A percentile compares a stretch with the other conserved stretches of the same genome.
phyloP scores from a whole-genome alignment of 2,888 invertebrate genomes.

The Pocota personata region DNA sequence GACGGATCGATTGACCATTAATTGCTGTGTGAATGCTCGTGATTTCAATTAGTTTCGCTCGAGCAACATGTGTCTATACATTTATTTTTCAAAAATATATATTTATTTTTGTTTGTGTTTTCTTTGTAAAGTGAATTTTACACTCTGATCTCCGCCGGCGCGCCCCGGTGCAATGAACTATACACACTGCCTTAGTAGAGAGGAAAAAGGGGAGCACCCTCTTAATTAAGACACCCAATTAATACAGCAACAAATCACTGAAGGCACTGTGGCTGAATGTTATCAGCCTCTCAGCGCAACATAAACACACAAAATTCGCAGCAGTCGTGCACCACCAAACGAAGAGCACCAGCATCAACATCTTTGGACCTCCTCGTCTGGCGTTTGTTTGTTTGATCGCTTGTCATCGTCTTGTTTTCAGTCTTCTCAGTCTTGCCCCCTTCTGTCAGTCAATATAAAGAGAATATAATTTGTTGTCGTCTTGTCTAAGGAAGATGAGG shows the following conservation, averaged over 20 bases:
- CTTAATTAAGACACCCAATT: constrained; percentile 69
- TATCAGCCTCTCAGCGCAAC: constrained; percentile 12
- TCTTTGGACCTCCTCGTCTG: constrained; percentile 14
- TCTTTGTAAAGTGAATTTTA: constrained; percentile 8
- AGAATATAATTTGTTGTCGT: constrained; percentile 19
- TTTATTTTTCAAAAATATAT: neutral
- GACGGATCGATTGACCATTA: constrained; percentile 54
- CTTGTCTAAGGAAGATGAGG: constrained; percentile 10
- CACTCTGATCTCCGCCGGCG: neutral
- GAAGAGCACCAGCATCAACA: neutral
- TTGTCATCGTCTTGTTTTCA: constrained; percentile 53
- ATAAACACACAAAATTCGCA: constrained; percentile 17
- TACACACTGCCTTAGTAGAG: neutral
- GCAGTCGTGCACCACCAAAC: neutral
- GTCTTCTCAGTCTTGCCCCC: neutral
- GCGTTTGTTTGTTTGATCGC: constrained; percentile 47
- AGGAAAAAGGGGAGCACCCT: neutral
- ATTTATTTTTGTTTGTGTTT: neutral
- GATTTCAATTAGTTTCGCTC: constrained; percentile 62
- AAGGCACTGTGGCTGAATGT: constrained; percentile 9
- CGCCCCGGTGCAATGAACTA: constrained; percentile 12
- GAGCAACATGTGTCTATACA: constrained; percentile 19
- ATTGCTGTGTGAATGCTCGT: constrained; percentile 69
- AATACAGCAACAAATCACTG: constrained; percentile 61
- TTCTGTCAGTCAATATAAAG: constrained; percentile 3